phyloP scores from a whole-genome alignment of 2,797 vertebrate genomes.

The Rhabdophis nuchalis region DNA sequence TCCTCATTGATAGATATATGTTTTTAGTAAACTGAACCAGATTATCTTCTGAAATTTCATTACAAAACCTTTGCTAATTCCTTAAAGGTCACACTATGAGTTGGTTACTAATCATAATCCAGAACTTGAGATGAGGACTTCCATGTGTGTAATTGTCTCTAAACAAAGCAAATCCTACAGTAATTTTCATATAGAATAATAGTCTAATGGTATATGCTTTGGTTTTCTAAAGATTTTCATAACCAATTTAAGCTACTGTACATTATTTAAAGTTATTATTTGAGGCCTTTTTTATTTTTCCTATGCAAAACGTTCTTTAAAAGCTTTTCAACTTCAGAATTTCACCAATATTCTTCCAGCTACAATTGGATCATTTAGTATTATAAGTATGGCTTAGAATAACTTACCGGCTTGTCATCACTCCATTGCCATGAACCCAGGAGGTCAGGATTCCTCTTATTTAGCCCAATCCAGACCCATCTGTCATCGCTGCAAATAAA shows the following conservation, averaged over 20 bases:
- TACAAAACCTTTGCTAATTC: background rate
- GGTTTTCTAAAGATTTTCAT: background rate
- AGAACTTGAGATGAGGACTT: background rate
- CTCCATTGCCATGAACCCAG: conserved; percentile 92
- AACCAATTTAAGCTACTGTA: background rate
- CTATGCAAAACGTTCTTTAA: background rate
- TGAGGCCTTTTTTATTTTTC: background rate
- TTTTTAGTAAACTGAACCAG: background rate
- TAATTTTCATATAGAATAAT: background rate
- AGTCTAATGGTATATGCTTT: background rate
- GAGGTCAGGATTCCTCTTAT: conserved; percentile 84
- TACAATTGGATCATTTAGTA: background rate
- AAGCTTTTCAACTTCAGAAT: background rate
- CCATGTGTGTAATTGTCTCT: background rate
- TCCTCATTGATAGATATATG: background rate
- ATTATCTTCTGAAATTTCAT: background rate
- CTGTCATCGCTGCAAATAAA: conserved; percentile 74
- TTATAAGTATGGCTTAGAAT: conserved; percentile 7
- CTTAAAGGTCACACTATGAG: background rate
- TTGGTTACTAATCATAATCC: background rate
- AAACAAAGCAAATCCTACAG: background rate
- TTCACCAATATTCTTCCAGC: background rate
- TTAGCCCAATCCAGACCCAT: conserved; percentile 93
- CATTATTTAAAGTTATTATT: background rate
- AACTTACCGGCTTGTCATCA: conserved; percentile 84